A percentile compares a stretch with the other conserved stretches of the same genome.
Evolutionary conservation across 2,113 vertebrate species (phyloP).

Genomic region (Centropristis striata): DNA sequence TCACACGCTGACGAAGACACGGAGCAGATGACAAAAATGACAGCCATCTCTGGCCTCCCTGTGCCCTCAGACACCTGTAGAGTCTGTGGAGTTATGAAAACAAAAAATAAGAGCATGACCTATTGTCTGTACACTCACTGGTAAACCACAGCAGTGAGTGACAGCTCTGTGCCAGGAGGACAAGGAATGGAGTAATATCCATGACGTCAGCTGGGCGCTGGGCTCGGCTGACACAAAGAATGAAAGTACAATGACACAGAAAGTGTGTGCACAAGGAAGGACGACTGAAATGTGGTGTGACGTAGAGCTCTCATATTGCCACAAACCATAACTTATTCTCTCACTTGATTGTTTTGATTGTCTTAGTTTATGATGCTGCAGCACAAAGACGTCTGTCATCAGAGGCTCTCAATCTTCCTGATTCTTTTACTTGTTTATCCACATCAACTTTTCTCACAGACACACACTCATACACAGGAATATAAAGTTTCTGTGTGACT

Average conservation of each 20-base stretch:
- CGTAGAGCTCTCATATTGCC: not conserved
- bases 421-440: constrained; percentile 2
- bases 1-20: constrained; percentile 57
- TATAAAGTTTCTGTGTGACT: not conserved
- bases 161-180: constrained; percentile 32
- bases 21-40: constrained; percentile 52
- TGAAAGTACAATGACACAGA: constrained; percentile 29
- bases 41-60: constrained; percentile 32
- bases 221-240: constrained; percentile 46
- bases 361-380: not conserved
- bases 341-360: not conserved
- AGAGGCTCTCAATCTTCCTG: not conserved
- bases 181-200: constrained; percentile 15
- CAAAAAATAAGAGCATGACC: not conserved
- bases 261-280: constrained; percentile 25
- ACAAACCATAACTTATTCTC: not conserved
- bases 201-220: constrained; percentile 47
- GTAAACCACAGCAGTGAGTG: constrained; percentile 32
- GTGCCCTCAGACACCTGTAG: constrained; percentile 25
- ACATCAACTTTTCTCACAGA: not conserved
- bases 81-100: constrained; percentile 17
- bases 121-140: not conserved
- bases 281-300: constrained; percentile 22
- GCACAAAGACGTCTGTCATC: not conserved
- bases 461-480: not conserved